Evolutionary conservation across 2,888 invertebrate species (phyloP).

Genomic region (Nomada flava): DNA sequence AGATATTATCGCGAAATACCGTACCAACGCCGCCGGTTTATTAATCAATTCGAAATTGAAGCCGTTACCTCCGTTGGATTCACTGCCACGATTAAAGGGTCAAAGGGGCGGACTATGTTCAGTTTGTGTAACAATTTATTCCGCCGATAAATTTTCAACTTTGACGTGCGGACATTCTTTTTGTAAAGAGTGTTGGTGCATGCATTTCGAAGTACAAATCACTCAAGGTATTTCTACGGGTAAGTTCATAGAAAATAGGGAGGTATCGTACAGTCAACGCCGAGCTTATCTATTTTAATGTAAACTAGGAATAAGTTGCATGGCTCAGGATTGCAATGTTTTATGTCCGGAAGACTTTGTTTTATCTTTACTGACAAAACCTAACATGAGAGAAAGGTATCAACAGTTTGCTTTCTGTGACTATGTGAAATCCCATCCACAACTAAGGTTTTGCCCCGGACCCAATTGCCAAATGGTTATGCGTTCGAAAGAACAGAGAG

Average conservation of each 20-base stretch:
- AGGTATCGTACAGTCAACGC: neutral
- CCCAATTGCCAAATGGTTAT: slow-evolving; percentile 97
- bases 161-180: slow-evolving; percentile 96
- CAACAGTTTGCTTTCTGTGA: slow-evolving; percentile 98
- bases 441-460: slow-evolving; percentile 96
- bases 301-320: slow-evolving; percentile 95
- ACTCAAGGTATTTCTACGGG: slow-evolving; percentile 92
- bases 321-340: slow-evolving; percentile 97
- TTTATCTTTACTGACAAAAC: slow-evolving; percentile 92
- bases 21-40: slow-evolving; percentile 90
- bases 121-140: slow-evolving; percentile 91
- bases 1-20: slow-evolving; percentile 92
- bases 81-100: slow-evolving; percentile 74
- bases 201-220: slow-evolving; percentile 98
- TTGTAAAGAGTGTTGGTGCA: slow-evolving; percentile 98
- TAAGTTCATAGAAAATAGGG: slow-evolving; percentile 70
- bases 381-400: slow-evolving; percentile 95
- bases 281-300: neutral
- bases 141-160: slow-evolving; percentile 90
- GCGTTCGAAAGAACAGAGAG: slow-evolving; percentile 92
- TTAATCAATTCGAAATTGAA: slow-evolving; percentile 87
- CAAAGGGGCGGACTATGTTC: slow-evolving; percentile 87
- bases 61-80: slow-evolving; percentile 83
- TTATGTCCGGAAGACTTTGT: slow-evolving; percentile 99
- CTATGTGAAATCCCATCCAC: slow-evolving; percentile 97